Percentiles rank a stretch among this genome's conserved stretches.
These are phyloP conservation scores for Eumerus sabulonum DNA, from an alignment of 2,888 invertebrate species.

Conservation along the genomic window DNA sequence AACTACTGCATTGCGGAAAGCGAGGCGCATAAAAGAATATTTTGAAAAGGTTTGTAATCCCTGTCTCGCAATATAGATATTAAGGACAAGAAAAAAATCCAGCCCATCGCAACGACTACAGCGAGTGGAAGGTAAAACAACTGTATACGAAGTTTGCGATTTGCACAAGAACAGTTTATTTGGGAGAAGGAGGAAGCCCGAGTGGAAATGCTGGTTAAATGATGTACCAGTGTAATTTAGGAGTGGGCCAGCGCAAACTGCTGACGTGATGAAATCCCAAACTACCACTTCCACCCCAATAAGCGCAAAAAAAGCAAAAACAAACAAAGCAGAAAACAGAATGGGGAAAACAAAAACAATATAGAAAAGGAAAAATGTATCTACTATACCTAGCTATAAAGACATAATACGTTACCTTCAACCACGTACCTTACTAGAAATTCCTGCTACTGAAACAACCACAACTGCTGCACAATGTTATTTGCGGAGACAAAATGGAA, in stretches of 20 bases:
- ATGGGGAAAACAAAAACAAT: slow-evolving; percentile 63
- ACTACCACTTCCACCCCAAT: slow-evolving; percentile 58
- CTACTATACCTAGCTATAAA: slow-evolving; percentile 43
- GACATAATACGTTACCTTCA: neutral
- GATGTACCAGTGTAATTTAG: slow-evolving; percentile 61
- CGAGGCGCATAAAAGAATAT: too few relatives aligned
- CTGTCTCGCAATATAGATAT: slow-evolving; percentile 25
- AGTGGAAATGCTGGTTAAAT: slow-evolving; percentile 67
- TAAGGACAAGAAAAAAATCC: slow-evolving; percentile 24
- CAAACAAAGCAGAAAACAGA: slow-evolving; percentile 34
- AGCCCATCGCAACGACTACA: slow-evolving; percentile 32
- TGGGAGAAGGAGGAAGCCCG: slow-evolving; percentile 26
- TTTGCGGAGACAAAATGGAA: slow-evolving; percentile 67
- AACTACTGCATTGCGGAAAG: too few relatives aligned
- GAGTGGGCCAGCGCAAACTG: slow-evolving; percentile 70
- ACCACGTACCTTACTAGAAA: too few relatives aligned
- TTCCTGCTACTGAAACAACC: slow-evolving; percentile 43
- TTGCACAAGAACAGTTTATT: slow-evolving; percentile 56
- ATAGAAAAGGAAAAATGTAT: slow-evolving; percentile 55
- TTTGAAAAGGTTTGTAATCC: slow-evolving; percentile 39
- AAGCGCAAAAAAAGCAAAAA: slow-evolving; percentile 35
- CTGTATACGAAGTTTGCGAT: slow-evolving; percentile 66
- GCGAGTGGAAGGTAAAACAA: slow-evolving; percentile 61
- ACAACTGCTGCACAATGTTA: slow-evolving; percentile 67
- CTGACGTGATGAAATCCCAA: slow-evolving; percentile 71